Percentiles rank a stretch among this genome's conserved stretches.
phyloP scores from a whole-genome alignment of 1,140 invertebrate species.

The Dermatophagoides farinae region DNA sequence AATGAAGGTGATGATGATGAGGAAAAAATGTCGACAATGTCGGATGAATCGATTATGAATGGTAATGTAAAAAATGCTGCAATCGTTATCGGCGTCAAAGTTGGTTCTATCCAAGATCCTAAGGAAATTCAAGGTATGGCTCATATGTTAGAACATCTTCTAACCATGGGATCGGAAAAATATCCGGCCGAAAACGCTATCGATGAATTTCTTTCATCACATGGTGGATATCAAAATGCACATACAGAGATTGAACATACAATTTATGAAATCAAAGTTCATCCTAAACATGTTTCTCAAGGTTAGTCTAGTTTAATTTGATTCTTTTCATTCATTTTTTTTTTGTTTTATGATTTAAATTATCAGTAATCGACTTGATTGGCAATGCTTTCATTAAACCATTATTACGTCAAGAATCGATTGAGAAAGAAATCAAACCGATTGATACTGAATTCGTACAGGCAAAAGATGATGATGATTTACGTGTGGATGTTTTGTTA shows the following conservation, averaged over 20 bases:
- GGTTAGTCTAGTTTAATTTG: constrained; percentile 62
- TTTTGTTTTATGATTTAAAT: neutral
- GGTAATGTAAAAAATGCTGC: constrained; percentile 22
- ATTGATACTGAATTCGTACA: constrained; percentile 46
- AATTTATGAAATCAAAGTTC: constrained; percentile 66
- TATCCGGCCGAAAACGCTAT: constrained; percentile 68
- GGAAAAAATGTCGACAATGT: neutral
- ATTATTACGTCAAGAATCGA: constrained; percentile 60
- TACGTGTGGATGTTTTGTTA: constrained; percentile 42
- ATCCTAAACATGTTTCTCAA: constrained; percentile 46
- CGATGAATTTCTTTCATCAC: constrained; percentile 50
- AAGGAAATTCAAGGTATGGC: constrained; percentile 57
- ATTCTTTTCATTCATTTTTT: neutral
- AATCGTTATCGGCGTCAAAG: constrained; percentile 29
- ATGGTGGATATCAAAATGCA: constrained; percentile 59
- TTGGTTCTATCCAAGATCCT: constrained; percentile 36
- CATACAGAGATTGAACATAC: constrained; percentile 61
- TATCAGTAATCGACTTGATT: neutral
- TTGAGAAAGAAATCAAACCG: constrained; percentile 69
- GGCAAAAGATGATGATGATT: constrained; percentile 8
- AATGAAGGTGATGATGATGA: neutral
- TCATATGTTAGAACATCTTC: constrained; percentile 89
- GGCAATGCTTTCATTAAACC: constrained; percentile 61
- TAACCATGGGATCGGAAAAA: constrained; percentile 76
- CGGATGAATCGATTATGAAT: neutral